Evolutionary conservation across 2,888 invertebrate genomes (phyloP).

Genomic region (Adelphocoris suturalis): DNA sequence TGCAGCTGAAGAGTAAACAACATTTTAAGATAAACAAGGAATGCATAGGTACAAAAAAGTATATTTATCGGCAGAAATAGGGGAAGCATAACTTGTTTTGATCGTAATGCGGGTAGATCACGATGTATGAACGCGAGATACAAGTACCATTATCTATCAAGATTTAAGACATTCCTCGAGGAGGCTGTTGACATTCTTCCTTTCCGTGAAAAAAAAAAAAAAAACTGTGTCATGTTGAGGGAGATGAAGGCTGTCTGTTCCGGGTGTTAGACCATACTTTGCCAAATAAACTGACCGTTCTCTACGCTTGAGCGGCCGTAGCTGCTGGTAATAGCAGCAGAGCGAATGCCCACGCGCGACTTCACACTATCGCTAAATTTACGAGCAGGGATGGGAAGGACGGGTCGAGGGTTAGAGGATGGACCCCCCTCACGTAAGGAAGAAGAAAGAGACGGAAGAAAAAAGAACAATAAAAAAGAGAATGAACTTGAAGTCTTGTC

Average conservation of each 20-base stretch:
- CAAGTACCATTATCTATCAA: too few relatives aligned
- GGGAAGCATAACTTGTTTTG: too few relatives aligned
- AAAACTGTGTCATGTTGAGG: background rate
- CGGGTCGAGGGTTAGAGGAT: background rate
- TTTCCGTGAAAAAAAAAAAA: background rate
- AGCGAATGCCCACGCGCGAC: constrained; percentile 49
- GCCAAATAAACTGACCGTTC: background rate
- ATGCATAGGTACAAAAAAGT: background rate
- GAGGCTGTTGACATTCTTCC: too few relatives aligned
- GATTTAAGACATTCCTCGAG: too few relatives aligned
- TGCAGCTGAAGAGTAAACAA: too few relatives aligned
- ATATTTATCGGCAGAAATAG: too few relatives aligned
- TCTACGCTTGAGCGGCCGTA: background rate
- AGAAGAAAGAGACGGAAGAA: background rate
- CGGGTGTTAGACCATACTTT: background rate
- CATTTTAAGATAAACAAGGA: background rate
- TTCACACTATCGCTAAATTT: constrained; percentile 61
- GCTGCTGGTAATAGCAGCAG: background rate
- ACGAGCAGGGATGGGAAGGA: constrained; percentile 15
- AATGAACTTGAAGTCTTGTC: constrained; percentile 49
- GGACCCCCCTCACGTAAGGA: constrained; percentile 11
- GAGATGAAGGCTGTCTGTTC: background rate
- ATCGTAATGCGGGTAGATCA: too few relatives aligned
- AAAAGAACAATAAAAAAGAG: background rate
- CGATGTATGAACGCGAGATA: too few relatives aligned